Conservation (phyloP, 2,888 invertebrate genomes). For the Sicus ferrugineus region DNA sequence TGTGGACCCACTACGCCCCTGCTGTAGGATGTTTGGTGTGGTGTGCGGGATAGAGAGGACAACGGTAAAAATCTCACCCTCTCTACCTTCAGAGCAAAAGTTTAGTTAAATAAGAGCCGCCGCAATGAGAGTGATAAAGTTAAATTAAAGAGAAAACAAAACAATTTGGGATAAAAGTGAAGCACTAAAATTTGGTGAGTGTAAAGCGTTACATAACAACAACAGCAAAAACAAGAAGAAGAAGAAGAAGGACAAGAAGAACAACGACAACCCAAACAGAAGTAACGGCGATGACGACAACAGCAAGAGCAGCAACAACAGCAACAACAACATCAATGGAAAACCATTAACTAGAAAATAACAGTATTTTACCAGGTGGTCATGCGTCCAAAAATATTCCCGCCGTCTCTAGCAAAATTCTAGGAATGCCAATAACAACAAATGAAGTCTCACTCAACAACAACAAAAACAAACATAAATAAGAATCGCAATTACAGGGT, state of each 20-base stretch:
- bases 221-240: neutral
- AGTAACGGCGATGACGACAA: neutral
- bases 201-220: neutral
- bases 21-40: neutral
- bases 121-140: neutral
- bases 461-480: too few species aligned
- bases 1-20: neutral
- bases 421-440: too few species aligned
- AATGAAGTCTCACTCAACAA: too few species aligned
- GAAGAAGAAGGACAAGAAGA: neutral
- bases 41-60: neutral
- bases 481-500: too few species aligned
- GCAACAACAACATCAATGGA: neutral
- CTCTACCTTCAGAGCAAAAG: neutral
- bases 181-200: neutral
- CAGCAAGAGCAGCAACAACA: neutral
- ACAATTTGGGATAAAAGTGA: constrained; percentile 13
- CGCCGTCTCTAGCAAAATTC: too few species aligned
- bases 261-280: too few species aligned
- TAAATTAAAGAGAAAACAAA: too few species aligned
- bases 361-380: too few species aligned
- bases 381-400: too few species aligned
- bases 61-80: neutral
- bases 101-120: too few species aligned
- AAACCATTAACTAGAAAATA: neutral